Percentiles rank a stretch among this genome's conserved stretches.
phyloP scores from a whole-genome alignment of 1,140 invertebrate genomes.

The Ylistrum balloti region DNA sequence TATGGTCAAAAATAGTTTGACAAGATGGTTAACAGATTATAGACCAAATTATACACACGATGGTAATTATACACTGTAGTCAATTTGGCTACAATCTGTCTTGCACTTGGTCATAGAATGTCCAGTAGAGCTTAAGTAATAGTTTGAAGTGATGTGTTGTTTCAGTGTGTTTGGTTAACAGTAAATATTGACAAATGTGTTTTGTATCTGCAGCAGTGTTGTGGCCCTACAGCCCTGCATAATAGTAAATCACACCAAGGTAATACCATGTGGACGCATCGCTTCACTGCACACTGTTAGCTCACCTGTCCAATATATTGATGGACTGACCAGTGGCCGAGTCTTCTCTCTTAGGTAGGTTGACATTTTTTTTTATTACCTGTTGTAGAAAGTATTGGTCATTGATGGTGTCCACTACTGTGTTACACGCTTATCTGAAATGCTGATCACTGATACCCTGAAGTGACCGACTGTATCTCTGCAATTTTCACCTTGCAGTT shows the following conservation, averaged over 20 bases:
- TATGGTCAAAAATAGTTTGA: too few relatives aligned
- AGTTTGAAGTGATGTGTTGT: conserved; percentile 1
- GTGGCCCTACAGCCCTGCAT: neutral
- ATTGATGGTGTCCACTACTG: neutral
- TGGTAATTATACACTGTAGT: too few relatives aligned
- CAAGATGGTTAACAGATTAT: too few relatives aligned
- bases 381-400: neutral
- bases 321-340: neutral
- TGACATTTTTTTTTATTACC: neutral
- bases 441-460: neutral
- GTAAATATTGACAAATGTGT: conserved; percentile 31
- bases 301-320: neutral
- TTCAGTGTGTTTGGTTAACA: conserved; percentile 3
- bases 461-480: neutral
- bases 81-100: too few relatives aligned
- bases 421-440: neutral
- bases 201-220: neutral
- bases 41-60: too few relatives aligned
- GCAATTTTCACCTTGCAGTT: conserved; percentile 11
- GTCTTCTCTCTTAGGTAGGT: neutral
- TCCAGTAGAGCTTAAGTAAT: too few relatives aligned
- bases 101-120: too few relatives aligned
- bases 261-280: neutral
- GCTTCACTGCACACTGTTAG: conserved; percentile 12
- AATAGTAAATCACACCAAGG: conserved; percentile 2